phyloP scores from a whole-genome alignment of 2,797 vertebrate species.

The Holocentrus rufus region DNA sequence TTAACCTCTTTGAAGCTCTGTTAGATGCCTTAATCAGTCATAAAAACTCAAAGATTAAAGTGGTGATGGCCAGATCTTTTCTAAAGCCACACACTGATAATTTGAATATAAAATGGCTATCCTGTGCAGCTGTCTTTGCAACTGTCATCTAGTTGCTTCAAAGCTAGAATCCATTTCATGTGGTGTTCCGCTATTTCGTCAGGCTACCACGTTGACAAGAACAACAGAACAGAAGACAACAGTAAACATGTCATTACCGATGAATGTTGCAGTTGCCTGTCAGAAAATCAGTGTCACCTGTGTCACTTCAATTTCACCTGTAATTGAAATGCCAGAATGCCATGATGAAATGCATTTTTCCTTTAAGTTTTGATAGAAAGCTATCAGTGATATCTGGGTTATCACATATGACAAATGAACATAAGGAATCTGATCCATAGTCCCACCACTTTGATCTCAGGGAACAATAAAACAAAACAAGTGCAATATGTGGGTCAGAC shows the following conservation, averaged over 20 bases:
- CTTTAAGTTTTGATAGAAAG: neutral
- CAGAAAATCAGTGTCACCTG: neutral
- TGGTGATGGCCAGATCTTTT: constrained; percentile 16
- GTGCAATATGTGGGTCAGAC: constrained; percentile 69
- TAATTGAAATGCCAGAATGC: constrained; percentile 3
- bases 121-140: constrained; percentile 23
- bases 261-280: neutral
- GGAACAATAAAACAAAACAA: constrained; percentile 57
- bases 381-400: neutral
- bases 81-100: constrained; percentile 10
- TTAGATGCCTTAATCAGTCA: neutral
- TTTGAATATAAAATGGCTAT: neutral
- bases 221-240: constrained; percentile 37
- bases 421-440: constrained; percentile 21
- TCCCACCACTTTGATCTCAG: constrained; percentile 34
- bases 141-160: constrained; percentile 32
- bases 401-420: constrained; percentile 26
- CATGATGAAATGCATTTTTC: neutral
- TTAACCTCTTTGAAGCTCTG: neutral
- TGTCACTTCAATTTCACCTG: neutral
- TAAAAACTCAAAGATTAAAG: constrained; percentile 6
- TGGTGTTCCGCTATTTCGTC: constrained; percentile 8
- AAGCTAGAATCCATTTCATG: constrained; percentile 21
- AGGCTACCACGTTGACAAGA: constrained; percentile 40
- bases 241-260: constrained; percentile 6